These are phyloP conservation scores for Heterochromis multidens DNA, from an alignment of 2,113 vertebrate genomes.

Conservation along the genomic window DNA sequence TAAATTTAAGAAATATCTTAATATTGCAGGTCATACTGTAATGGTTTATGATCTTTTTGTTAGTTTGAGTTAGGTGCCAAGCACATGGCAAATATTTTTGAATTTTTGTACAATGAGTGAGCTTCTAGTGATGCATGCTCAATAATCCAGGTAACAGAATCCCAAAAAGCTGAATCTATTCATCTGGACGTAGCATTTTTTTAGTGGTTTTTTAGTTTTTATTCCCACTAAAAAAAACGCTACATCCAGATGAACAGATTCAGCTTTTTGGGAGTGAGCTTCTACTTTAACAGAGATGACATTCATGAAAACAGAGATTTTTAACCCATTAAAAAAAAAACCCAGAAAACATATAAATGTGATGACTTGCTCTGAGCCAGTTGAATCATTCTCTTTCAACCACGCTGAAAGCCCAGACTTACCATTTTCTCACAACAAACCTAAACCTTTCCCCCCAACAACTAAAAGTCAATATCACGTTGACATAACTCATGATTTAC, in stretches of 20 bases:
- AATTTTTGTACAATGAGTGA: neutral
- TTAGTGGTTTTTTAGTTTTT: no score
- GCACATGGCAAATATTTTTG: neutral
- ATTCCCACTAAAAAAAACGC: no score
- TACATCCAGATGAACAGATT: no score
- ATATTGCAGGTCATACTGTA: neutral
- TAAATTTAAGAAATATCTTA: conserved; percentile 3
- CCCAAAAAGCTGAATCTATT: no score
- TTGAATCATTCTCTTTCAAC: neutral
- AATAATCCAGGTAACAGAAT: no score
- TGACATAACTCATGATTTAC: neutral
- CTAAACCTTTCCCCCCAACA: neutral
- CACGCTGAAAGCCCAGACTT: neutral
- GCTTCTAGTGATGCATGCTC: no score
- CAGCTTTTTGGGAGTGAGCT: no score
- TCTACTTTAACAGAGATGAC: neutral
- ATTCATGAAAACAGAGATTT: neutral
- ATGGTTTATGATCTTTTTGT: neutral
- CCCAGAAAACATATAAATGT: neutral
- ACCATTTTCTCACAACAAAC: neutral
- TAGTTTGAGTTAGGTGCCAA: neutral
- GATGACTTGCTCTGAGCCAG: neutral
- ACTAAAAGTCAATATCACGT: neutral
- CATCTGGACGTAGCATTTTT: no score
- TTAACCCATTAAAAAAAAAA: neutral